Evolutionary conservation across 1,140 invertebrate genomes (phyloP).

Genomic region (Trachelipus rathkii): DNA sequence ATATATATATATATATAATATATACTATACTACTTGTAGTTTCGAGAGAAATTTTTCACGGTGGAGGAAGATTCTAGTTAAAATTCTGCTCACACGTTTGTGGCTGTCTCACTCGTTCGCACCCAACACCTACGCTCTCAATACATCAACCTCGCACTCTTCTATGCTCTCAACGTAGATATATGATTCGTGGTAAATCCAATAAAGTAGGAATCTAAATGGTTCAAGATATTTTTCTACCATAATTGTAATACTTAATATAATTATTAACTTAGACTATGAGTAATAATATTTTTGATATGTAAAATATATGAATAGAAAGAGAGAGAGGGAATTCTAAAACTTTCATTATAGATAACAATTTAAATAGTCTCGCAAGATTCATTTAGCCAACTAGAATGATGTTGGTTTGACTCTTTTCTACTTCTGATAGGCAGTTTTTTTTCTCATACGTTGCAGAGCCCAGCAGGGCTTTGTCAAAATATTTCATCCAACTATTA

Average conservation of each 20-base stretch:
- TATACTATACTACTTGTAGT: background rate
- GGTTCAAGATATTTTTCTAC: background rate
- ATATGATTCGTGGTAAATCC: background rate
- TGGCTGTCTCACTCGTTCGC: background rate
- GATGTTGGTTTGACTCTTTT: background rate
- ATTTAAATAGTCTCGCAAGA: too few relatives aligned
- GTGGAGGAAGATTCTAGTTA: background rate
- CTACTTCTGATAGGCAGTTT: background rate
- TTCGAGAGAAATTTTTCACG: background rate
- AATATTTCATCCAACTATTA: constrained; percentile 11
- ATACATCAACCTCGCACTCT: too few relatives aligned
- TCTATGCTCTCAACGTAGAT: background rate
- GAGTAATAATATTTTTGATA: background rate
- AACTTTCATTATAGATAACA: too few relatives aligned
- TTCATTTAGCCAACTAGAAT: background rate
- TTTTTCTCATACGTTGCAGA: background rate
- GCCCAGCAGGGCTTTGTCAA: constrained; percentile 10
- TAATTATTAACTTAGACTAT: background rate
- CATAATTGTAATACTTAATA: background rate
- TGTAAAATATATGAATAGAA: background rate
- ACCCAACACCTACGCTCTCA: too few relatives aligned
- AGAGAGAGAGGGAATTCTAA: too few relatives aligned
- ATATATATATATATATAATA: constrained; percentile 15
- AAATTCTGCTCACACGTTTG: background rate
- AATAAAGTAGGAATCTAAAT: background rate